These are phyloP conservation scores for Chydorus sphaericus DNA, from an alignment of 2,888 invertebrate species.

Conservation along the genomic window DNA sequence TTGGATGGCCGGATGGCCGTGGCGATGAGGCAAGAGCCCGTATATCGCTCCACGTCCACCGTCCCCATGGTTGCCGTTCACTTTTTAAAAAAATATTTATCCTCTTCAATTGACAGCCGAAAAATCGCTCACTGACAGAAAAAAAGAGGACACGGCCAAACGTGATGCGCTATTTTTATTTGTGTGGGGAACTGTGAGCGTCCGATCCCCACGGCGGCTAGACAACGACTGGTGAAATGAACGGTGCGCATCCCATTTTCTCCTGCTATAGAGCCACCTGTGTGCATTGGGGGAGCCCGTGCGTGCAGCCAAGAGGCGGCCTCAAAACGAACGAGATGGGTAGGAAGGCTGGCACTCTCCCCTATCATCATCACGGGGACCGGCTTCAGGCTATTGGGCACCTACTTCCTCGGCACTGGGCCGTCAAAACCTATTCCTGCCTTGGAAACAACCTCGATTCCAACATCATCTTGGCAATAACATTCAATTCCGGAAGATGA, in stretches of 20 bases:
- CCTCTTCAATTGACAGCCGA: too few species aligned
- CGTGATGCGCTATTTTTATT: too few species aligned
- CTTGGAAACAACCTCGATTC: too few species aligned
- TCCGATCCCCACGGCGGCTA: not conserved
- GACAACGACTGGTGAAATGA: too few species aligned
- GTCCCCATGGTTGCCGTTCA: constrained; percentile 14
- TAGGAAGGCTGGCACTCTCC: too few species aligned
- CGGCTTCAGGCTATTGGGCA: constrained; percentile 4
- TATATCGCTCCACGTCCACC: constrained; percentile 45
- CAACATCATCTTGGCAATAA: too few species aligned
- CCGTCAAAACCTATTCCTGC: too few species aligned
- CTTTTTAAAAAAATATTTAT: too few species aligned
- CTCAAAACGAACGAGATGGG: too few species aligned
- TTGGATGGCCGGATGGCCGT: constrained; percentile 17
- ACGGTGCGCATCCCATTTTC: too few species aligned
- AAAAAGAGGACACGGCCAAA: not conserved
- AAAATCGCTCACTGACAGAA: not conserved
- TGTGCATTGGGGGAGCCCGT: not conserved
- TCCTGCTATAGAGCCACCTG: not conserved
- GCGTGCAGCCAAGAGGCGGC: too few species aligned
- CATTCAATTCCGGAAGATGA: too few species aligned
- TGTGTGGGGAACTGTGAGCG: not conserved
- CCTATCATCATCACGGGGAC: not conserved
- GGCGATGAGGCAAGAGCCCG: constrained; percentile 45
- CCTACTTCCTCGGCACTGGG: constrained; percentile 1